Evolutionary conservation across 2,113 vertebrate species (phyloP), one percentile per base, ranked within the genome.

Genomic region (Lucifuga dentata): DNA sequence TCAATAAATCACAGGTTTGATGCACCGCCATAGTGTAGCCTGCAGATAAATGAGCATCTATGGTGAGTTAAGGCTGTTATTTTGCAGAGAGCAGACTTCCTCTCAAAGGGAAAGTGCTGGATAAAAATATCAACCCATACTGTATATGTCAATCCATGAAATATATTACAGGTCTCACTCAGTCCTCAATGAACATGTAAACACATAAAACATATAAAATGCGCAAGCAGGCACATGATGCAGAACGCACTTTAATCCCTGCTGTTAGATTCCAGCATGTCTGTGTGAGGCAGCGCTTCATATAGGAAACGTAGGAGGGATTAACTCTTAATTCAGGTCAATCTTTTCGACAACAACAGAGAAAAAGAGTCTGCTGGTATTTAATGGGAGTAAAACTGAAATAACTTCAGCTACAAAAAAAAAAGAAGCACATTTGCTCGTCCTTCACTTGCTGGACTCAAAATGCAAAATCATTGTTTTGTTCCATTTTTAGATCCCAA

Each of bases 281-380:
- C 40, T 45, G 29, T 19, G 12, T 32, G 53, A 41, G 49, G 73
- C 76, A 35, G 71, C 72, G 76, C 73, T 73, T 85, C 71, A 67
- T 62, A 76, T 67, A 66, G 68, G 81, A 75, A 85, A 85, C 35
- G 81, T 81, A 81, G 83, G 60, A 87, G 68, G 89, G 86, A 92
- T 92, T 92, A 93, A 78, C 75, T 61, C 41, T 24, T 78, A 81
- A 91, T 91, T 87, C 88, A 90, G 87, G 90, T 91, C 86, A 86
- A 88, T 85, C 86, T 84, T 73, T 56, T 59, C 44, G 13, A 73
- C 73, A 87, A 84, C 75, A 88, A 83, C 75, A 77, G 60, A 71
- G 62, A 52, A 76, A 44, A 43, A 75, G 76, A 86, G 86, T 79
- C 79, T 32, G 73, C 39, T 36, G 32, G 57, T 80, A 84, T 59